phyloP scores from a whole-genome alignment of 1,140 invertebrate genomes.

The Dicyema japonicum region DNA sequence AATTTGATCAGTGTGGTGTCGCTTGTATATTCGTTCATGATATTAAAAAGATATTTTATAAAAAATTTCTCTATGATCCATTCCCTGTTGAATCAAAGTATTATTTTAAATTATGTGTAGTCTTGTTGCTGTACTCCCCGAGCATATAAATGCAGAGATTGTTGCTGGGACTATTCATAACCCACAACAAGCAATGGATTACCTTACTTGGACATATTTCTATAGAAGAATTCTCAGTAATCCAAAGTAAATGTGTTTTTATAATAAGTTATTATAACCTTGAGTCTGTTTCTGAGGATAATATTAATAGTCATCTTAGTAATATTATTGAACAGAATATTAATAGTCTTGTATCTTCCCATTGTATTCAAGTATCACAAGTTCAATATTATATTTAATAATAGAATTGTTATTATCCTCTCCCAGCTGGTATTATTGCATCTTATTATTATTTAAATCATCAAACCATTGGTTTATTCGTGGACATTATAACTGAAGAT shows the following conservation, averaged over 20 bases:
- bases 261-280: conserved; percentile 5
- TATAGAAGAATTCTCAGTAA: conserved; percentile 65
- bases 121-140: conserved; percentile 50
- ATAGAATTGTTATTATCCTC: too few species aligned
- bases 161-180: conserved; percentile 55
- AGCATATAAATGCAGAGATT: conserved; percentile 91
- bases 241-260: conserved; percentile 26
- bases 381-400: too few species aligned
- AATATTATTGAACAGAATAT: conserved; percentile 3
- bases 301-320: conserved; percentile 4
- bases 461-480: conserved; percentile 50
- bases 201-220: conserved; percentile 91
- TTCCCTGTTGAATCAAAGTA: conserved; percentile 74
- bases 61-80: conserved; percentile 88
- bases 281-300: conserved; percentile 1
- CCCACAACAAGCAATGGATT: conserved; percentile 72
- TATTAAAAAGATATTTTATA: conserved; percentile 91
- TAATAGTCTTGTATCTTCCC: conserved; percentile 1
- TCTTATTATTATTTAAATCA: conserved; percentile 90
- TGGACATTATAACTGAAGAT: conserved; percentile 29
- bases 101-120: conserved; percentile 19
- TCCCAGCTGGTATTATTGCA: conserved; percentile 56
- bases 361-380: too few species aligned
- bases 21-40: conserved; percentile 89
- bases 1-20: conserved; percentile 68